Evolutionary conservation across 2,797 vertebrate species (phyloP).

Genomic region (Microctenopoma stevenorrisi): DNA sequence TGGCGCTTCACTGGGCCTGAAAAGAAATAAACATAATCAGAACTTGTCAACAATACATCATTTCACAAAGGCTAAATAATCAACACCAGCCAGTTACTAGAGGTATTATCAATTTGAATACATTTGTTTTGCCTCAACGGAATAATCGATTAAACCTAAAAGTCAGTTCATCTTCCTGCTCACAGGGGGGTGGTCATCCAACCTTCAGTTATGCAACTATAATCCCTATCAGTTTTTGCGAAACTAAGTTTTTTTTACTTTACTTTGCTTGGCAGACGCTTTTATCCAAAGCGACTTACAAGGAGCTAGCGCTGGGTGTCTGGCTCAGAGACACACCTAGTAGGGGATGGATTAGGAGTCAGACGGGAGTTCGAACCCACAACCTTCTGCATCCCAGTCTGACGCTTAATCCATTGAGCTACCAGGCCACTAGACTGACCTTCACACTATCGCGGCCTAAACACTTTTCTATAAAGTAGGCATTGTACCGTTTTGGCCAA

Average conservation of each 20-base stretch:
- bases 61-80: background rate
- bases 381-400: no score
- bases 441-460: background rate
- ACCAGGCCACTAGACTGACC: no score
- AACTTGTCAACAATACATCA: background rate
- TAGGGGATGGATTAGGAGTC: no score
- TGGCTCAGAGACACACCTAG: no score
- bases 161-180: background rate
- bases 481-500: background rate
- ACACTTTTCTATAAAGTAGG: background rate
- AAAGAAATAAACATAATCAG: constrained; percentile 39
- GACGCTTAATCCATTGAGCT: no score
- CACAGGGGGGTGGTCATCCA: background rate
- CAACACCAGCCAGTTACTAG: background rate
- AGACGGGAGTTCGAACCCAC: no score
- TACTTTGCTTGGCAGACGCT: background rate
- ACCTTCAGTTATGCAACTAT: background rate
- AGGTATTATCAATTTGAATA: background rate
- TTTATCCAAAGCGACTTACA: no score
- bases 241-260: background rate
- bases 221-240: background rate
- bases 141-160: background rate
- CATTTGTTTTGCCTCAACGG: background rate
- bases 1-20: constrained; percentile 79
- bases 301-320: no score